These are phyloP conservation scores for Diacarnus erythraeanus DNA, from an alignment of 37 sponge, comb jelly and placozoan species.

Conservation along the genomic window DNA sequence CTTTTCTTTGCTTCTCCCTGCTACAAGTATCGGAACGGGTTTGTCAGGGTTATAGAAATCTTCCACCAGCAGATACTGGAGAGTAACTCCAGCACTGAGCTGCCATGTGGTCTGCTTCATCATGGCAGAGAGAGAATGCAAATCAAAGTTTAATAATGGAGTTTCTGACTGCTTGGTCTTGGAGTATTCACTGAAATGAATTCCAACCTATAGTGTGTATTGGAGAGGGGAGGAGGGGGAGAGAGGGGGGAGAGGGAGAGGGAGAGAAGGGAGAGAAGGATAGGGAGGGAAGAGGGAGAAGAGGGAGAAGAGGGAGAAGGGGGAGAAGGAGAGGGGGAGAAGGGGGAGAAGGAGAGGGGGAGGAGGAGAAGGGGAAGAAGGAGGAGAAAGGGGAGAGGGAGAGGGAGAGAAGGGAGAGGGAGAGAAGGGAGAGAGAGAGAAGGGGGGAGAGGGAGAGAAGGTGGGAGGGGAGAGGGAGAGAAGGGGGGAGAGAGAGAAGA, in stretches of 20 bases:
- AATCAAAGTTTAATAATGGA: constrained; percentile 23
- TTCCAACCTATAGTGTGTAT: constrained; percentile 10
- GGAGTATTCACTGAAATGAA: constrained; percentile 37
- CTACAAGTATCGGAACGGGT: constrained; percentile 6
- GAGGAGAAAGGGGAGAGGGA: neutral
- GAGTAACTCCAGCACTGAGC: constrained; percentile 9
- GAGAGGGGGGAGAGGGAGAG: constrained; percentile 2
- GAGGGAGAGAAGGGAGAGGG: neutral
- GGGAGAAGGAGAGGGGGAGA: neutral
- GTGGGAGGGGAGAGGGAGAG: constrained; percentile 1
- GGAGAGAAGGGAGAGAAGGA: neutral
- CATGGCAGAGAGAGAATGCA: constrained; percentile 17
- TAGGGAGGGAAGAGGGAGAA: constrained; percentile 9
- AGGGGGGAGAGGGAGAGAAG: too few species aligned
- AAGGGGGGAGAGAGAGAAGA: neutral
- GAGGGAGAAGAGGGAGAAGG: neutral
- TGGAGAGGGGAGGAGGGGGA: neutral
- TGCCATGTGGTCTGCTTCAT: constrained; percentile 36
- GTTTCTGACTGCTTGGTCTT: constrained; percentile 6
- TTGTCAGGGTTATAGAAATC: constrained; percentile 8
- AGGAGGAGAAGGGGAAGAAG: neutral
- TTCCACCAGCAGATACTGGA: constrained; percentile 2
- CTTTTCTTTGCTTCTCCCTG: neutral
- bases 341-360: neutral
- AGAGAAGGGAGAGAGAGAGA: neutral